Evolutionary conservation across 1,140 invertebrate species (phyloP), one percentile per base, ranked within the genome.

Genomic region (Parasteatoda tepidariorum): DNA sequence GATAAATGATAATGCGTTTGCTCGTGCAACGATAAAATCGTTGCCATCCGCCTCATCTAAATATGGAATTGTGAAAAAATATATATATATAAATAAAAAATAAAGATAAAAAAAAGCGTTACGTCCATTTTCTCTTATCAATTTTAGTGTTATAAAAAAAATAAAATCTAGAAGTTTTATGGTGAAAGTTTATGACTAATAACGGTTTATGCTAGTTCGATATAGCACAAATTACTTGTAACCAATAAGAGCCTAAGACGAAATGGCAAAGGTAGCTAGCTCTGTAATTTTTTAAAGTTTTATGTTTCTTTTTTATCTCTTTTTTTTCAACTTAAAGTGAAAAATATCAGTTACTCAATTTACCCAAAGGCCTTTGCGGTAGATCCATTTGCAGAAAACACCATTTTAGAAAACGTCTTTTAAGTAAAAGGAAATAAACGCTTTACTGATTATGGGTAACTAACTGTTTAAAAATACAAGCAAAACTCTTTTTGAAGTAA

Each of bases 171-270:
- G 41, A 28, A 68, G 34, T 78, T 78, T 78, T 78, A 78, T 78
- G 74, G 74, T 66, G 33, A 66, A 78, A 78, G 61, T 78, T 78
- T 78, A 78, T 78, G 74, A 78, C 61, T 78, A 78, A 78, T 78
- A 78, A 64, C 74, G 34, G 61, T 78, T 78, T 78, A 64, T 66
- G 28, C 62, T 31, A 33, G 34, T 78, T 66, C 38, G 61, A 48
- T 78, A 55, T 66, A 66, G 62, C 34, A 41, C 61, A 78, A 78
- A 78, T 78, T 78, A 78, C 74, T 78, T 66, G 62, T 66, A 66
- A 38, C 74, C 74, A 66, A 78, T 78, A 66, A 66, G 61, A 66
- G 38, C 41, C n/a, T n/a, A 2, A 26, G n/a, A 66, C 24, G 22
- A 76, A 76, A 18, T 30, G 26, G 38, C 18, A 48, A 48, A 48